These are phyloP conservation scores for Amiota mariae DNA, from an alignment of 2,888 invertebrate genomes.

Conservation along the genomic window DNA sequence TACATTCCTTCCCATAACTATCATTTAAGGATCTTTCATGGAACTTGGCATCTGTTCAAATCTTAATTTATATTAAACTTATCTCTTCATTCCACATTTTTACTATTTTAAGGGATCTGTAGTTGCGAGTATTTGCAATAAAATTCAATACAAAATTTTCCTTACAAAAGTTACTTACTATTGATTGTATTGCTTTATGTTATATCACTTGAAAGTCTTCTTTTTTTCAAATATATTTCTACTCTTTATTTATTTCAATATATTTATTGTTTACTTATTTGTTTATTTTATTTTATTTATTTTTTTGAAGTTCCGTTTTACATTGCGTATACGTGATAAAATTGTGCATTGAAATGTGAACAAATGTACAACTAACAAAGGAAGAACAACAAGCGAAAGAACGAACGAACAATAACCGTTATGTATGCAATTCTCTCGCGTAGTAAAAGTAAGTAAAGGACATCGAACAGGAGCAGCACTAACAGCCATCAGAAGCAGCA, in stretches of 20 bases:
- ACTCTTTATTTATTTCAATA: neutral
- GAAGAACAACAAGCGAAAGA: no score
- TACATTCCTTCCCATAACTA: no score
- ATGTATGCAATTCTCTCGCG: constrained; percentile 14
- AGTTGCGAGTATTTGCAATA: no score
- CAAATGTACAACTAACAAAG: neutral
- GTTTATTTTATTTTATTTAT: constrained; percentile 27
- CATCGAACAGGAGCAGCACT: constrained; percentile 57
- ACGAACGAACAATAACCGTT: constrained; percentile 1
- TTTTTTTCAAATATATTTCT: neutral
- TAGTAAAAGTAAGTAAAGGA: constrained; percentile 49
- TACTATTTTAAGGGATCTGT: no score
- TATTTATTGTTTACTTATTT: constrained; percentile 17
- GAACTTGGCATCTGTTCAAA: no score
- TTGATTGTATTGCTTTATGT: neutral
- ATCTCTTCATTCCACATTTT: no score
- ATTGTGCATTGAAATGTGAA: constrained; percentile 2
- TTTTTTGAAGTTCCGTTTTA: neutral
- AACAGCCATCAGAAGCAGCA: constrained; percentile 20
- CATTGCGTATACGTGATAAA: constrained; percentile 6
- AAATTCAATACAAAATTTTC: no score
- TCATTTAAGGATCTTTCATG: no score
- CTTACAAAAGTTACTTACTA: no score
- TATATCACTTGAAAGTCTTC: neutral
- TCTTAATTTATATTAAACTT: no score